Conservation (phyloP, 2,797 vertebrate genomes). For the Ispidina lecontei region DNA sequence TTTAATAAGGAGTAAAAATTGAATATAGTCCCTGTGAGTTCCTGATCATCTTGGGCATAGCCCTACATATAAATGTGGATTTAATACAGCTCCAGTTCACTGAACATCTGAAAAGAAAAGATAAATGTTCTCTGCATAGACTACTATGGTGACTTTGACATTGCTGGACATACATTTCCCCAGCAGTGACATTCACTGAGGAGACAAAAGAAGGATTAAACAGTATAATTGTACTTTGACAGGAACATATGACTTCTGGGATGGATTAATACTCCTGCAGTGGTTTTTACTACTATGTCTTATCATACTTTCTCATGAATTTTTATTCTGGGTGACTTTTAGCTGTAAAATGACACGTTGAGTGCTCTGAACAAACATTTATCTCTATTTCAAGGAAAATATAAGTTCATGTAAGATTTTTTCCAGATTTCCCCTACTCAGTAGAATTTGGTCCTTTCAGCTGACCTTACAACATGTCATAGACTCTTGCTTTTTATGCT, state of each 20-base stretch:
- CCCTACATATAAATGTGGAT: constrained; percentile 54
- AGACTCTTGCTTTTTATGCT: not conserved
- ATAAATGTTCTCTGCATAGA: constrained; percentile 58
- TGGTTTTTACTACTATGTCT: constrained; percentile 40
- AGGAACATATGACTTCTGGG: constrained; percentile 57
- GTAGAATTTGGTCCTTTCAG: not conserved
- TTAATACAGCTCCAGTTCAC: constrained; percentile 66
- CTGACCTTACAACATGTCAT: not conserved
- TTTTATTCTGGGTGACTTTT: constrained; percentile 16
- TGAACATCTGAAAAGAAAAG: constrained; percentile 46
- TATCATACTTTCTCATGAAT: constrained; percentile 37
- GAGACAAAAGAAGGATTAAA: constrained; percentile 59
- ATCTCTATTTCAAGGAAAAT: constrained; percentile 23
- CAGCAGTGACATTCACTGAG: constrained; percentile 46
- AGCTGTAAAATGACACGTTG: not conserved
- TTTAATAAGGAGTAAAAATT: not conserved
- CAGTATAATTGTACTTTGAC: constrained; percentile 58
- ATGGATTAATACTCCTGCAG: constrained; percentile 48
- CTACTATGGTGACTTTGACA: constrained; percentile 57
- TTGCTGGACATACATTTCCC: constrained; percentile 55
- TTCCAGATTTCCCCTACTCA: not conserved
- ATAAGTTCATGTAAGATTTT: not conserved
- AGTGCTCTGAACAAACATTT: constrained; percentile 2
- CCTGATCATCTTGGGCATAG: constrained; percentile 10
- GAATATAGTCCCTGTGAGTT: constrained; percentile 13